These are phyloP conservation scores for Catharus minimus DNA, from an alignment of 2,113 vertebrate genomes.

Conservation along the genomic window DNA sequence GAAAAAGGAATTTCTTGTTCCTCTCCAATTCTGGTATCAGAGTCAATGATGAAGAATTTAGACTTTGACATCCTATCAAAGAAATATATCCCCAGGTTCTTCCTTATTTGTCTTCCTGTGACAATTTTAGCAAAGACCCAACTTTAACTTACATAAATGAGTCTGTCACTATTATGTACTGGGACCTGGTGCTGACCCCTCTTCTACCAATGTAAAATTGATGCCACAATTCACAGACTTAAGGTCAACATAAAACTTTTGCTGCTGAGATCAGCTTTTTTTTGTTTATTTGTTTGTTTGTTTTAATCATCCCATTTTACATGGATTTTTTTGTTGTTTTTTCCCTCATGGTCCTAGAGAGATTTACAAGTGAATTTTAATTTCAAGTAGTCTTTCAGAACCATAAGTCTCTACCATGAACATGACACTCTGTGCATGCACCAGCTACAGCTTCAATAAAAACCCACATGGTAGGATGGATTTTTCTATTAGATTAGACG, in stretches of 20 bases:
- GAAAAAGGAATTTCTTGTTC: neutral
- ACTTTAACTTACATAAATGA: neutral
- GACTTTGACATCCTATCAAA: neutral
- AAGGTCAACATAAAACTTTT: neutral
- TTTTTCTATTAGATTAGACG: conserved; percentile 33
- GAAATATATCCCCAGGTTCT: neutral
- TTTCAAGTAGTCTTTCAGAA: neutral
- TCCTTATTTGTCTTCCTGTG: neutral
- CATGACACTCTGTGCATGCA: neutral
- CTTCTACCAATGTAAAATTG: neutral
- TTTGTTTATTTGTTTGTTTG: neutral
- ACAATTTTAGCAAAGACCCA: neutral
- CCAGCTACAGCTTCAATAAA: neutral
- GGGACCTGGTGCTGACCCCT: neutral
- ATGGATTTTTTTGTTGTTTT: neutral
- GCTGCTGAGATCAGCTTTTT: neutral
- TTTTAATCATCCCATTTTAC: neutral
- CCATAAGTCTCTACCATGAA: neutral
- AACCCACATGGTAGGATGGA: neutral
- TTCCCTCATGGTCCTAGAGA: neutral
- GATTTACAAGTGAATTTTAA: neutral
- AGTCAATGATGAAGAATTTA: neutral
- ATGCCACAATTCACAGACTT: neutral
- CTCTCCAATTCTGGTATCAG: neutral
- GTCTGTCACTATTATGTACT: neutral